A percentile compares a stretch with the other conserved stretches of the same genome.
Conservation (phyloP, 2,888 invertebrate species). For the Lagria hirta region DNA sequence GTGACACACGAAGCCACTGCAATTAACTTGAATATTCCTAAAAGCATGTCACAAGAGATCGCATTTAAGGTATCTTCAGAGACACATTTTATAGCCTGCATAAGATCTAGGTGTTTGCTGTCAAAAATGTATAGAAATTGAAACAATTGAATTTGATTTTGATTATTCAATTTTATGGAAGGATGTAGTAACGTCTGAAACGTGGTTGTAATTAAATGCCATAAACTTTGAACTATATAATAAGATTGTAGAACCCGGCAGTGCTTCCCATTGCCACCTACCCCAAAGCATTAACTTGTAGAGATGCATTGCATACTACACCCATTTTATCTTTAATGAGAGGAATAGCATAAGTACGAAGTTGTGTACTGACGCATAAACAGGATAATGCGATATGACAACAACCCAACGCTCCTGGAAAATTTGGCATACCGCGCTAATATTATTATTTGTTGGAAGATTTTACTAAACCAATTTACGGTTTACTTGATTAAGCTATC, state of each 20-base stretch:
- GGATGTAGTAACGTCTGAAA: too few relatives aligned
- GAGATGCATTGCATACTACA: slow-evolving; percentile 32
- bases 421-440: slow-evolving; percentile 21
- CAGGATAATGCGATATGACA: slow-evolving; percentile 27
- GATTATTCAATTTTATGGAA: too few relatives aligned
- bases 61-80: background rate
- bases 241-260: slow-evolving; percentile 37
- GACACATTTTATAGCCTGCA: too few relatives aligned
- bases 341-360: slow-evolving; percentile 35
- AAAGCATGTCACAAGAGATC: slow-evolving; percentile 3
- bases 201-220: slow-evolving; percentile 39
- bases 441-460: slow-evolving; percentile 23
- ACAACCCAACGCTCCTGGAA: slow-evolving; percentile 24
- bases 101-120: slow-evolving; percentile 16
- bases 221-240: slow-evolving; percentile 39
- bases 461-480: too few relatives aligned
- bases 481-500: too few relatives aligned
- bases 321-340: slow-evolving; percentile 37
- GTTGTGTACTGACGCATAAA: slow-evolving; percentile 34
- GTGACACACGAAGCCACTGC: slow-evolving; percentile 31
- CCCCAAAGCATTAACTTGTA: slow-evolving; percentile 32
- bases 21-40: slow-evolving; percentile 24
- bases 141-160: too few relatives aligned
- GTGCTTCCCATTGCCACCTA: slow-evolving; percentile 27
- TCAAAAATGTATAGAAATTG: too few relatives aligned